A percentile compares a stretch with the other conserved stretches of the same genome.
Conservation (phyloP, 1,140 invertebrate species). For the Acromyrmex charruanus region DNA sequence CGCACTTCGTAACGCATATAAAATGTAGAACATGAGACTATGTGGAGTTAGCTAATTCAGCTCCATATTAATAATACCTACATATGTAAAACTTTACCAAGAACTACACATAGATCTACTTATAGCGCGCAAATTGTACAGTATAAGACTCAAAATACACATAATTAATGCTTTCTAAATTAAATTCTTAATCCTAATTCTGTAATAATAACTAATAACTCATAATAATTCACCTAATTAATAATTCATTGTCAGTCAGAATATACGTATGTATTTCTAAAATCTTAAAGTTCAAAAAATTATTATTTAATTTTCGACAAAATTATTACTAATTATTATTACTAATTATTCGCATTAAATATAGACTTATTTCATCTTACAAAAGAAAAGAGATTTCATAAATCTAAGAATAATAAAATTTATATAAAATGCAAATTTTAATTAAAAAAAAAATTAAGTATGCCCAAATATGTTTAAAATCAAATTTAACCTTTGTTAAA, state of each 20-base stretch:
- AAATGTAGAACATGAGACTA: slow-evolving; percentile 36
- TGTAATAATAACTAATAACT: neutral
- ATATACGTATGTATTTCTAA: neutral
- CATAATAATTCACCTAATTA: neutral
- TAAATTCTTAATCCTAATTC: neutral
- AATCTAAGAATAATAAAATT: neutral
- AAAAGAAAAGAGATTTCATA: neutral
- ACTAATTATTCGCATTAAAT: neutral
- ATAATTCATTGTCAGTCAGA: neutral
- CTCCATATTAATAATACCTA: slow-evolving; percentile 8
- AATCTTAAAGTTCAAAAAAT: neutral
- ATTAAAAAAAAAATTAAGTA: neutral
- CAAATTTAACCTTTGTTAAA: neutral
- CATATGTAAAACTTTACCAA: neutral
- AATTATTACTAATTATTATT: neutral
- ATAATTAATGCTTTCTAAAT: slow-evolving; percentile 13
- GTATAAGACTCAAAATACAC: neutral
- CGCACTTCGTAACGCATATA: slow-evolving; percentile 34
- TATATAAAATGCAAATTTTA: slow-evolving; percentile 3
- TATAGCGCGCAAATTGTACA: neutral
- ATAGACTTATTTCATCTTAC: neutral
- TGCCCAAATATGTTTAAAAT: neutral
- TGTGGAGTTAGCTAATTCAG: slow-evolving; percentile 13
- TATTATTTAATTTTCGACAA: neutral
- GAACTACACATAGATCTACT: neutral